Percentiles rank a stretch among this genome's conserved stretches.
These are phyloP conservation scores for Chrysolina americana DNA, from an alignment of 2,888 invertebrate genomes.

Conservation along the genomic window DNA sequence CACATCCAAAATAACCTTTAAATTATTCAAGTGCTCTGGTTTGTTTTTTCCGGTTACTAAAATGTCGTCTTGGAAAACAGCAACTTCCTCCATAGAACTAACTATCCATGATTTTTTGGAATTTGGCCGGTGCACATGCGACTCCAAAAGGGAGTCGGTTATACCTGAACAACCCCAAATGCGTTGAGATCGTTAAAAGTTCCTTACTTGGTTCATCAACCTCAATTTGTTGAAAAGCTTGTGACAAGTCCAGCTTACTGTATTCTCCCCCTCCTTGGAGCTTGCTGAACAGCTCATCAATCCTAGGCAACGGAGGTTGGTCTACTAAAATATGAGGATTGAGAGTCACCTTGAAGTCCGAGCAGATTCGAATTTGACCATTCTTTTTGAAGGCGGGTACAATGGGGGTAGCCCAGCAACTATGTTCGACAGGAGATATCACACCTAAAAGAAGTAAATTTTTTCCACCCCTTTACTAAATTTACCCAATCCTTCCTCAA, in stretches of 20 bases:
- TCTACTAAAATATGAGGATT: slow-evolving; percentile 56
- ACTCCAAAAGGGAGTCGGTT: slow-evolving; percentile 59
- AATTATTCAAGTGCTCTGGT: slow-evolving; percentile 38
- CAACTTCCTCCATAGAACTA: slow-evolving; percentile 52
- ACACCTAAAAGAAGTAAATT: slow-evolving; percentile 35
- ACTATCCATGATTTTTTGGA: slow-evolving; percentile 60
- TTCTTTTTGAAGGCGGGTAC: slow-evolving; percentile 45
- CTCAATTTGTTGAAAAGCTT: slow-evolving; percentile 47
- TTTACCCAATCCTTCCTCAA: slow-evolving; percentile 38
- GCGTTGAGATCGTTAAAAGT: slow-evolving; percentile 56
- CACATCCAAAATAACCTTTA: slow-evolving; percentile 38
- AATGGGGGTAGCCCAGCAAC: slow-evolving; percentile 41
- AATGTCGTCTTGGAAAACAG: slow-evolving; percentile 56
- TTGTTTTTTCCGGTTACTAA: slow-evolving; percentile 45
- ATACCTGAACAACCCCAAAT: slow-evolving; percentile 56
- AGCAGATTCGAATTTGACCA: slow-evolving; percentile 41
- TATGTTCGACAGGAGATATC: slow-evolving; percentile 36
- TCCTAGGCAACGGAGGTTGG: slow-evolving; percentile 26
- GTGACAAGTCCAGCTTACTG: slow-evolving; percentile 25
- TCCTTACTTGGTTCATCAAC: slow-evolving; percentile 46
- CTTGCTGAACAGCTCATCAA: slow-evolving; percentile 53
- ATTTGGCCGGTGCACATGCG: slow-evolving; percentile 60
- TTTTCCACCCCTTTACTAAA: slow-evolving; percentile 33
- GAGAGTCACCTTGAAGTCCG: slow-evolving; percentile 54
- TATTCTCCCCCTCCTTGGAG: slow-evolving; percentile 53